Evolutionary conservation across 2,113 vertebrate species (phyloP), one percentile per base, ranked within the genome.

Genomic region (Channa argus): DNA sequence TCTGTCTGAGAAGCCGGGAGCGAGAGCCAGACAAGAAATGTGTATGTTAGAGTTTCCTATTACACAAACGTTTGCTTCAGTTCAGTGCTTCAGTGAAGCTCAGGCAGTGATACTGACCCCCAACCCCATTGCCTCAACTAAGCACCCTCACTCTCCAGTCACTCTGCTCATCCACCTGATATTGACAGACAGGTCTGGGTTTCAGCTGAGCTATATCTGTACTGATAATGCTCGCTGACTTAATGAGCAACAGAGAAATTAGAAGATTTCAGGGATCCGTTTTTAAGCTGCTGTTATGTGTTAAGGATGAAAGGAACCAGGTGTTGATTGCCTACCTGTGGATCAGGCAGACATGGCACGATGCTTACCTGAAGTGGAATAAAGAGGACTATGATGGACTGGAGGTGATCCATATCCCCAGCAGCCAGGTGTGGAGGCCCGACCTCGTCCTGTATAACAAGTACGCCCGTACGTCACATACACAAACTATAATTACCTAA

Each of bases 371-470:
- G 77, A 96, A 80, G 6, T 99, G 98, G 98, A 94, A 98, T 83
- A 96, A 95, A 80, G 96, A 98, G 52, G 94, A 95, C 84, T 99
- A 99, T 0, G 97, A 99, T 3, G 97, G 97, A 0, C 89, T 99
- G 78, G 98, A 99, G 86, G 95, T 97, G 60, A 97, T 99, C 79
- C 95, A 97, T 85, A 98, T 99, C 78, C 98, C 98, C 86, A 98
- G 97, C 77, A 96, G 93, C 90, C 92, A 97, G 60, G 96, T 99
- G 75, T 99, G 98, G 98, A 96, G 97, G 88, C 98, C 98, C 0
- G 98, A 99, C 82, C 96, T 99, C 3, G 97, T 98, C 74, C 94
- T 99, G 1, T 99, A 99, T 84, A 99, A 99, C 93, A 99, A 98
- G 98, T 98, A 95, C 88, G 95, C 86, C 43, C 44, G 33, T 89